Evolutionary conservation across 1,140 invertebrate genomes (phyloP).

Genomic region (Orchesella cincta): DNA sequence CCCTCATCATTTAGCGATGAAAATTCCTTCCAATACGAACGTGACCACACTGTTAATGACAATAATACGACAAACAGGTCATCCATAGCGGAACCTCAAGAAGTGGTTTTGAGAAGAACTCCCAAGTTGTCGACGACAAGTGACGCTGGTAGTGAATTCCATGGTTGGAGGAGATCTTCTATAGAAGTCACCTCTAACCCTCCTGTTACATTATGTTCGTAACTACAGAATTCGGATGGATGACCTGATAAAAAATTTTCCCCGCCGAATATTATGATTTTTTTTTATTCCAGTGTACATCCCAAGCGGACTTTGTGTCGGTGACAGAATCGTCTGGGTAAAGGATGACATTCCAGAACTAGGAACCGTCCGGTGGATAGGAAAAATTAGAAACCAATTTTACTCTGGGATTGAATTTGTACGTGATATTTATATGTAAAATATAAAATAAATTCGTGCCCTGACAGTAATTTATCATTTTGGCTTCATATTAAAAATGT

Average conservation of each 20-base stretch:
- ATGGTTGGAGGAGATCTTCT: slow-evolving; percentile 19
- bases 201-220: slow-evolving; percentile 2
- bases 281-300: slow-evolving; percentile 40
- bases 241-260: no score
- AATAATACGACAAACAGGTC: not conserved
- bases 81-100: not conserved
- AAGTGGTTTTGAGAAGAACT: not conserved
- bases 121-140: no score
- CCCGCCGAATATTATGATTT: slow-evolving; percentile 31
- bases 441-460: not conserved
- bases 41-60: not conserved
- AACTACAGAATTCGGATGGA: no score
- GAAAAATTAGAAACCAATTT: slow-evolving; percentile 37
- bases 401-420: slow-evolving; percentile 45
- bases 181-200: slow-evolving; percentile 5
- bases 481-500: not conserved
- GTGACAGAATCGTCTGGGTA: slow-evolving; percentile 40
- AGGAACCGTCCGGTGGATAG: slow-evolving; percentile 41
- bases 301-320: slow-evolving; percentile 36
- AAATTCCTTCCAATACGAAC: not conserved
- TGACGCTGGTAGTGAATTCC: not conserved
- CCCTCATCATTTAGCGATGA: not conserved
- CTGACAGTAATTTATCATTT: not conserved
- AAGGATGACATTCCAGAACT: slow-evolving; percentile 22
- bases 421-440: slow-evolving; percentile 7